Evolutionary conservation across 2,797 vertebrate species (phyloP), one percentile per base, ranked within the genome.

Genomic region (Enteromius argenteus): DNA sequence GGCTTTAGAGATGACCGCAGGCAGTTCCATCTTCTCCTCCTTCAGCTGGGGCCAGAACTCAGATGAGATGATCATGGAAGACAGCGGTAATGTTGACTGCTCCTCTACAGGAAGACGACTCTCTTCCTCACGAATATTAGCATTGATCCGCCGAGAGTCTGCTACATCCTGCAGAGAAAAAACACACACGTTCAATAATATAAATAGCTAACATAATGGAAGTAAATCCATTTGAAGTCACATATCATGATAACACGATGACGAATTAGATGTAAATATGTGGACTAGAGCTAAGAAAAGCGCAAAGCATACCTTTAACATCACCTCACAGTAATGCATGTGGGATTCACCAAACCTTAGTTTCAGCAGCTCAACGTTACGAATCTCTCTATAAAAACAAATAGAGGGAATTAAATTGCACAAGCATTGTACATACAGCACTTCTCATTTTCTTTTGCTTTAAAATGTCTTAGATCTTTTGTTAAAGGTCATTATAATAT

Each of bases 271-370:
- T 19, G 67, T 46, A 7, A 14, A 32, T 39, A 71, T 46, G 86
- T 78, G 19, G 3, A 80, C 7, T 0, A 77, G 21, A 66, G 64
- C 19, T 21, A 17, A 5, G 49, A 17, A 21, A 3, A 62, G 5
- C 49, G 19, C 17, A 10, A 66, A 14, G 37, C 80, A 87, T 64
- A 99, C 98, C 96, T 99, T 99, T 74, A 99, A 91, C 98, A 99
- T 99, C 90, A 99, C 98, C 90, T 99, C 98, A 5, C 98, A 99
- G 88, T 96, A 98, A 87, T 99, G 97, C 98, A 99, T 99, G 87
- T 98, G 97, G 5, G 98, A 97, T 91, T 99, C 98, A 0, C 98
- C 98, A 21, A 99, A 99, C 2, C 98, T 92, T 83, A 99, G 95
- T 92, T 99, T 99, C 91, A 99, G 93, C 92, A 99, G 94, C 92